Conservation (phyloP, 2,888 invertebrate genomes). For the Ametastegia equiseti region DNA sequence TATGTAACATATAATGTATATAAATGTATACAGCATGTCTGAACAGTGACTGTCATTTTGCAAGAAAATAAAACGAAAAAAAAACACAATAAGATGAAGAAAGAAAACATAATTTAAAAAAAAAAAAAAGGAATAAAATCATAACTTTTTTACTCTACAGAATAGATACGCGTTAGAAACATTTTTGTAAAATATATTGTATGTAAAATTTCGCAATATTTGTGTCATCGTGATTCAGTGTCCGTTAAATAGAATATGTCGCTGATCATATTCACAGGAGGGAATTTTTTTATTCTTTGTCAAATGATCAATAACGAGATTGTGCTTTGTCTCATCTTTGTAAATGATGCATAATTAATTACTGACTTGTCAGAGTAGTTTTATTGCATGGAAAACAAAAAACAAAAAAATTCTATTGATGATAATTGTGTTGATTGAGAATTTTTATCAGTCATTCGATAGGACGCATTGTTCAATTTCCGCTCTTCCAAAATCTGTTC, state of each 20-base stretch:
- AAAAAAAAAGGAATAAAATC: not conserved
- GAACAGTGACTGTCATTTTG: not conserved
- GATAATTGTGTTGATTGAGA: not conserved
- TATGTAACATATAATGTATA: not conserved
- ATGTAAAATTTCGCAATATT: conserved; percentile 15
- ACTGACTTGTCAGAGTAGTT: not conserved
- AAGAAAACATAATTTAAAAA: not conserved
- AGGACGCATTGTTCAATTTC: not conserved
- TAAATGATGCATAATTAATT: conserved; percentile 22
- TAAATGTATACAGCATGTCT: conserved; percentile 23
- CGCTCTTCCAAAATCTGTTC: not conserved
- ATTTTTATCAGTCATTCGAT: not conserved
- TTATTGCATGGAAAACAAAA: not conserved
- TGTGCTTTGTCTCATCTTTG: too few relatives aligned
- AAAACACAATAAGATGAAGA: not conserved
- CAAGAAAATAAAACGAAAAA: not conserved
- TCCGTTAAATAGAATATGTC: too few relatives aligned
- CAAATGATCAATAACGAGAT: too few relatives aligned
- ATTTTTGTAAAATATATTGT: conserved; percentile 35
- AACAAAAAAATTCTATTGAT: too few relatives aligned
- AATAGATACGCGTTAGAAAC: not conserved
- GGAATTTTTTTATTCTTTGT: not conserved
- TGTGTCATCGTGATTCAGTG: not conserved
- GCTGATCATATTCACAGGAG: too few relatives aligned
- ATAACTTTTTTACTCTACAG: conserved; percentile 31